Conservation (phyloP, 2,888 invertebrate genomes). For the Thyatira batis region DNA sequence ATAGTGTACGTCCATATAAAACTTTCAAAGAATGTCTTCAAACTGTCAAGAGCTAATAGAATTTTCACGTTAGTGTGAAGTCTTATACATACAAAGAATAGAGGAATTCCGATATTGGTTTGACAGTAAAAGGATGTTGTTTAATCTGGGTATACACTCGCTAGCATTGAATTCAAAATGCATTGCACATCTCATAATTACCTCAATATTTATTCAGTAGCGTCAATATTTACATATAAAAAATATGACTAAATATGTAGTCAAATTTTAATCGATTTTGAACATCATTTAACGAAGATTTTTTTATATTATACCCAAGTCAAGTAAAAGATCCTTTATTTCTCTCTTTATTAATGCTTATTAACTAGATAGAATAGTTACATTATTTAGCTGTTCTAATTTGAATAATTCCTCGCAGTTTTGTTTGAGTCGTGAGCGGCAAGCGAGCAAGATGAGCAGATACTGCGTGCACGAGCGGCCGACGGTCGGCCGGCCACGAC, state of each 20-base stretch:
- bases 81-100: background rate
- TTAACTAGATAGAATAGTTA: background rate
- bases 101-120: background rate
- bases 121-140: background rate
- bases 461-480: conserved; percentile 36
- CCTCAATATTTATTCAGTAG: no score
- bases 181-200: no score
- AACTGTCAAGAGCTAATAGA: background rate
- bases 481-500: conserved; percentile 35
- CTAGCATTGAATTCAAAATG: background rate
- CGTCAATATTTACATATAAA: no score
- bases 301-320: no score
- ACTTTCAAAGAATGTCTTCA: no score
- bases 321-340: background rate
- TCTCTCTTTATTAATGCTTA: background rate
- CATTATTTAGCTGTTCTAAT: conserved; percentile 11
- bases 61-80: background rate
- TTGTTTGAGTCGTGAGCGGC: conserved; percentile 42
- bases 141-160: background rate
- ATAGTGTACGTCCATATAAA: no score
- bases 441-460: conserved; percentile 48
- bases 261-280: no score
- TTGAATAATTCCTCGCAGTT: conserved; percentile 32
- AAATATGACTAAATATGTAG: no score
- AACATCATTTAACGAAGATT: no score